Evolutionary conservation across 2,888 invertebrate species (phyloP).

Genomic region (Lasioglossum vierecki): DNA sequence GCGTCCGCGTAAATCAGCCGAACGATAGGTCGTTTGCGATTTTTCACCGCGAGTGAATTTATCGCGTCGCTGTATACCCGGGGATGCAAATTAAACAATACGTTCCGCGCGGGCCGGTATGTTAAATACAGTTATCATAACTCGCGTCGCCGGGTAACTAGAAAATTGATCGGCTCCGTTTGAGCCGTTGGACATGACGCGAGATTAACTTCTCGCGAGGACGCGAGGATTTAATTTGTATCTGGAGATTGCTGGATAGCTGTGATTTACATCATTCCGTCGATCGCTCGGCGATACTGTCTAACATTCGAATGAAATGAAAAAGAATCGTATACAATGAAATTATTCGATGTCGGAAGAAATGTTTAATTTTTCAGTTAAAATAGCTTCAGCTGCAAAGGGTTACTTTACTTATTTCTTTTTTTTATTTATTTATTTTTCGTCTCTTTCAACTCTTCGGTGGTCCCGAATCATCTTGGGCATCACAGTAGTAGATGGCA

Average conservation of each 20-base stretch:
- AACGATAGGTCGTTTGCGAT: slow-evolving; percentile 5
- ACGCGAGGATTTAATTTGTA: slow-evolving; percentile 35
- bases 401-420: no score
- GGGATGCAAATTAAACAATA: slow-evolving; percentile 41
- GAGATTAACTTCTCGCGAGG: slow-evolving; percentile 30
- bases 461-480: no score
- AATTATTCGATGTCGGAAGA: no score
- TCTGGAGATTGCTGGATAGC: slow-evolving; percentile 31
- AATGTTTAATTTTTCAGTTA: no score
- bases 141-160: slow-evolving; percentile 35
- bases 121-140: slow-evolving; percentile 49
- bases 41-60: background rate
- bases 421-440: no score
- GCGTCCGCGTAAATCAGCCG: slow-evolving; percentile 30
- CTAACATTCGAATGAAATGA: background rate
- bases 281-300: slow-evolving; percentile 18
- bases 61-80: background rate
- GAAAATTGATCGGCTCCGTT: slow-evolving; percentile 43
- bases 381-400: no score
- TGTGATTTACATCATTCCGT: slow-evolving; percentile 37
- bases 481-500: no score
- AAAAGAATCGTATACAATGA: no score
- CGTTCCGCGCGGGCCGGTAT: slow-evolving; percentile 12
- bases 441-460: no score
- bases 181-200: slow-evolving; percentile 8